Evolutionary conservation across 2,797 vertebrate genomes (phyloP).

Genomic region (Lagorchestes hirsutus): DNA sequence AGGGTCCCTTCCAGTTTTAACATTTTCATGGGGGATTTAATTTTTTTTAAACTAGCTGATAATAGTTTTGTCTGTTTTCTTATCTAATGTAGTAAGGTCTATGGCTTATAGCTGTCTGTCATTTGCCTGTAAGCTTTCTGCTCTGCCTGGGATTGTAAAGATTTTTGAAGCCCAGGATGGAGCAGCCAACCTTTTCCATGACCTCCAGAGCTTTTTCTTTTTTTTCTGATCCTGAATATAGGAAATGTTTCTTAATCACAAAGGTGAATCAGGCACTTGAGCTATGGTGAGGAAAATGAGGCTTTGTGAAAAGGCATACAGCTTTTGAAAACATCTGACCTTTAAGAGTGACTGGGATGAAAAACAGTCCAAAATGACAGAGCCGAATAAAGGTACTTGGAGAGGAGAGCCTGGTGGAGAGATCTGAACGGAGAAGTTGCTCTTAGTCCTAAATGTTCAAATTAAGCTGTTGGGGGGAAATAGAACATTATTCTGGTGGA

Average conservation of each 20-base stretch:
- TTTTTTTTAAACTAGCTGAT: not conserved
- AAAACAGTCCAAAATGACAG: conserved; percentile 21
- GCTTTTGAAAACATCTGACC: conserved; percentile 10
- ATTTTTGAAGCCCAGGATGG: not conserved
- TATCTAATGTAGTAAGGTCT: not conserved
- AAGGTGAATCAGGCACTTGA: not conserved
- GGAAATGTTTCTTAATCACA: conserved; percentile 26
- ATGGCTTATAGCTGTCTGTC: conserved; percentile 18
- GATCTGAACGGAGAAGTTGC: not conserved
- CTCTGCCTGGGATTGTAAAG: not conserved
- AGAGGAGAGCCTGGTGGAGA: not conserved
- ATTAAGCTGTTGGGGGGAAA: not conserved
- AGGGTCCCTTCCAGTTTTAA: not conserved
- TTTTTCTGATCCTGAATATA: conserved; percentile 13
- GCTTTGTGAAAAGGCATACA: not conserved
- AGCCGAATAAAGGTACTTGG: not conserved
- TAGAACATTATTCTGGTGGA: not conserved
- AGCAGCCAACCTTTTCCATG: not conserved
- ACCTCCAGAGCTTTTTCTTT: not conserved
- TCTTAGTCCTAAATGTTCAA: not conserved
- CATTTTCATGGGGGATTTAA: not conserved
- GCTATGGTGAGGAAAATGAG: conserved; percentile 17
- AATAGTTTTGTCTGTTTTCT: not conserved
- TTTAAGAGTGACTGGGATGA: conserved; percentile 15
- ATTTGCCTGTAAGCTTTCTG: not conserved